phyloP scores from a whole-genome alignment of 2,888 invertebrate species.

The Zaprionus bogoriensis region DNA sequence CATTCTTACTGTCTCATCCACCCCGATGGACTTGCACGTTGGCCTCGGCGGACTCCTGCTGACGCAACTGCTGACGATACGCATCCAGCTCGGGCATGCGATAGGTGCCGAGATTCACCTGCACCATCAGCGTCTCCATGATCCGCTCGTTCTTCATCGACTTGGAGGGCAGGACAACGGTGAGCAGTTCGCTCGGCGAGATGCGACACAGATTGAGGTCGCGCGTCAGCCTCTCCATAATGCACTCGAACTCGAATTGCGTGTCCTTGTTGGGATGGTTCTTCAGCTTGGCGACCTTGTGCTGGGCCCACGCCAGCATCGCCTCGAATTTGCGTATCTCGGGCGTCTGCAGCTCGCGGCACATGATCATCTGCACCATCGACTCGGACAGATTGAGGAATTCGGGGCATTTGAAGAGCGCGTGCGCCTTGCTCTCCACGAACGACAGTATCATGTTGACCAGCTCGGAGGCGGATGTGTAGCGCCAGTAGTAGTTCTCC shows the following conservation, averaged over 20 bases:
- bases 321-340: conserved; percentile 96
- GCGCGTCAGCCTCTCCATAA: conserved; percentile 94
- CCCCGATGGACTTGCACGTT: conserved; percentile 83
- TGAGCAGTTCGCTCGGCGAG: conserved; percentile 95
- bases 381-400: conserved; percentile 95
- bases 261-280: conserved; percentile 92
- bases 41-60: conserved; percentile 94
- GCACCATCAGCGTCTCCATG: conserved; percentile 95
- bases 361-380: conserved; percentile 97
- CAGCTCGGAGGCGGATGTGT: conserved; percentile 95
- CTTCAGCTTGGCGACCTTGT: conserved; percentile 88
- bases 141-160: conserved; percentile 96
- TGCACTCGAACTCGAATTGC: conserved; percentile 94
- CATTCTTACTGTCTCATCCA: conserved; percentile 83
- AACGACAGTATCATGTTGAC: conserved; percentile 97
- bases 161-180: conserved; percentile 95
- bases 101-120: conserved; percentile 96
- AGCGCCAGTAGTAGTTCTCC: conserved; percentile 97
- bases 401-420: conserved; percentile 92
- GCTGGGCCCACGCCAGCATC: conserved; percentile 94
- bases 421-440: conserved; percentile 93
- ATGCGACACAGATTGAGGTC: conserved; percentile 95
- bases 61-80: conserved; percentile 92
- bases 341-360: conserved; percentile 93
- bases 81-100: conserved; percentile 95